These are phyloP conservation scores for Melanotaenia pygmaea DNA, from an alignment of 2,797 vertebrate genomes.

Conservation along the genomic window DNA sequence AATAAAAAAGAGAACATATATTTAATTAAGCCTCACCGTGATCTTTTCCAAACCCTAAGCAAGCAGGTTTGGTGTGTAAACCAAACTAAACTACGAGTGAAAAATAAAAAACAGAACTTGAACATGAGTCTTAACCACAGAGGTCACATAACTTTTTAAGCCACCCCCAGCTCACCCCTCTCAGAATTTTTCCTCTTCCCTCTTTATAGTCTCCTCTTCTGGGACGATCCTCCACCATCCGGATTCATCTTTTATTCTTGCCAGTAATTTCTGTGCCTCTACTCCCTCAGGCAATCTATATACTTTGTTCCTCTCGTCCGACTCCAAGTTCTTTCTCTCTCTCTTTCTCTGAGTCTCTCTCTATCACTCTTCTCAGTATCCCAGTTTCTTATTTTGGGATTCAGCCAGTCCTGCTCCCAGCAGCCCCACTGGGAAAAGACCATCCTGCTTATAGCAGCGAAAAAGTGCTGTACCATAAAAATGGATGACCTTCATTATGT, in stretches of 20 bases:
- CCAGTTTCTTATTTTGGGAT: constrained; percentile 72
- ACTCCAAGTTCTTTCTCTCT: constrained; percentile 42
- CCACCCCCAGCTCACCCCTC: constrained; percentile 46
- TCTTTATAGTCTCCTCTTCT: constrained; percentile 51
- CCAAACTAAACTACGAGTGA: no score
- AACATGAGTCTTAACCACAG: background rate
- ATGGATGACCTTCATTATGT: constrained; percentile 60
- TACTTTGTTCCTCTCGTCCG: constrained; percentile 62
- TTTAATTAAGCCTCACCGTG: no score
- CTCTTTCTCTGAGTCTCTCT: constrained; percentile 3
- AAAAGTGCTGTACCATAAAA: constrained; percentile 55
- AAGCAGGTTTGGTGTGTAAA: no score
- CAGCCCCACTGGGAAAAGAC: constrained; percentile 57
- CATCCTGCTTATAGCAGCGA: constrained; percentile 55
- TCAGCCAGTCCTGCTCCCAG: constrained; percentile 65
- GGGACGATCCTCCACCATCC: constrained; percentile 53
- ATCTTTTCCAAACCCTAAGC: no score
- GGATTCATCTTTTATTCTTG: constrained; percentile 70
- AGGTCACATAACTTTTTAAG: background rate
- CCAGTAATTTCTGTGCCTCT: constrained; percentile 69
- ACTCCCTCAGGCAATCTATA: constrained; percentile 65
- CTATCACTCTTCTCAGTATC: constrained; percentile 52
- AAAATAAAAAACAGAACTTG: background rate
- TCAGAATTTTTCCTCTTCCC: constrained; percentile 57
- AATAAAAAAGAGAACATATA: no score